Evolutionary conservation across 2,888 invertebrate genomes (phyloP), one percentile per base, ranked within the genome.

Genomic region (Patella pellucida): DNA sequence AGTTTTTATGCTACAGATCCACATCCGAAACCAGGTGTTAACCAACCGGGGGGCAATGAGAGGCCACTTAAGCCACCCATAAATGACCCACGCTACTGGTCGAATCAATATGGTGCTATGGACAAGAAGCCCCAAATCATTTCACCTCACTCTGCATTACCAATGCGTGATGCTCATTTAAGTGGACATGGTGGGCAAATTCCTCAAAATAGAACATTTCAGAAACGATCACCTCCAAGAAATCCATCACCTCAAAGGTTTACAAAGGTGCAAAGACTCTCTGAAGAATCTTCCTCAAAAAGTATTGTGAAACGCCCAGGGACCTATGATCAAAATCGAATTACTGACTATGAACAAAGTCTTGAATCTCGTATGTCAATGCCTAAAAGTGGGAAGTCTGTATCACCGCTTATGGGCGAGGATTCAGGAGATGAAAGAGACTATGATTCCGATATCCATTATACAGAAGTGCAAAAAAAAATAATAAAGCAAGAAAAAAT

Each of bases 1-100:
- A 62, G 62, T 62, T 62, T 62, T 62, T 62, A 62, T 19, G 62
- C 62, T 15, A 62, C 23, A 15, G 62, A 62, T 62, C 62, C 62
- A 12, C 62, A 62, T 23, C 62, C 19, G 16, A 62, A 62, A 23
- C 62, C 62, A 7, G 19, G 19, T 14, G 23, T 62, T 23, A 41
- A 41, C 41, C 41, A 41, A 41, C 41, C 41, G 1, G 41, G 41
- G 41, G 41, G 41, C 41, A 41, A 41, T 41, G 41, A 41, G 41
- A 41, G 41, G 9, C 41, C 41, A 41, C 41, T 41, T 41, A 41
- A 41, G 41, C 41, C 41, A 41, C 41, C 41, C 41, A 41, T 41
- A 41, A 41, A 41, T 41, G 9, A 41, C 9, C 41, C 41, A 9
- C 41, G 41, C 41, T 41, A 41, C 9, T 41, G 41, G 41, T 41